phyloP scores from a whole-genome alignment of 2,888 invertebrate genomes.

The Meiosimyza decipiens region DNA sequence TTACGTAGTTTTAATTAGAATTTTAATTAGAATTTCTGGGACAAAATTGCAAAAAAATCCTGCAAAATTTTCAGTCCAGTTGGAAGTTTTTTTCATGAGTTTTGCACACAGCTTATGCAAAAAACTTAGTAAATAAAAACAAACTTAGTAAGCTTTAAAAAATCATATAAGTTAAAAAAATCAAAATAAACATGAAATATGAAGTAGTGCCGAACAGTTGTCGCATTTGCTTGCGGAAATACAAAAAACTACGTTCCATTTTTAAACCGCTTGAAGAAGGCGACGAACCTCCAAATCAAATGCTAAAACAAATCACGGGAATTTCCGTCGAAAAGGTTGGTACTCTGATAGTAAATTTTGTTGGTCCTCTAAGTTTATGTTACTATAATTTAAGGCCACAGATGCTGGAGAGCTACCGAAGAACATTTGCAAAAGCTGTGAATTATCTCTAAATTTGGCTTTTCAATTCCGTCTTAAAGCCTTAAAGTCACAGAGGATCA shows the following conservation, averaged over 20 bases:
- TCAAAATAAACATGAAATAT: conserved; percentile 45
- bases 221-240: conserved; percentile 58
- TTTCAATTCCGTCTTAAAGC: conserved; percentile 61
- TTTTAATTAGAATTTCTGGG: too few relatives aligned
- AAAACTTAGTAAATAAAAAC: too few relatives aligned
- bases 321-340: conserved; percentile 52
- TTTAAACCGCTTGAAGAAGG: conserved; percentile 56
- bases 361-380: not conserved
- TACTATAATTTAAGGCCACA: not conserved
- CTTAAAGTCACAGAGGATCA: conserved; percentile 55
- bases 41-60: too few relatives aligned
- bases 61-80: too few relatives aligned
- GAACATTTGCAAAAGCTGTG: conserved; percentile 59
- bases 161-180: not conserved
- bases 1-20: too few relatives aligned
- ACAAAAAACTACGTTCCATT: conserved; percentile 56
- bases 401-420: conserved; percentile 51
- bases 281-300: conserved; percentile 59
- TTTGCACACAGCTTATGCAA: too few relatives aligned
- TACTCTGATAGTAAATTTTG: not conserved
- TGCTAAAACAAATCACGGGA: conserved; percentile 58
- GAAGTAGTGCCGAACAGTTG: conserved; percentile 56
- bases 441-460: conserved; percentile 60
- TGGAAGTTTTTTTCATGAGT: too few relatives aligned
- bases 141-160: not conserved